Percentiles rank a stretch among this genome's conserved stretches.
Conservation (phyloP, 2,797 vertebrate species). For the Triplophysa yarkandensis region DNA sequence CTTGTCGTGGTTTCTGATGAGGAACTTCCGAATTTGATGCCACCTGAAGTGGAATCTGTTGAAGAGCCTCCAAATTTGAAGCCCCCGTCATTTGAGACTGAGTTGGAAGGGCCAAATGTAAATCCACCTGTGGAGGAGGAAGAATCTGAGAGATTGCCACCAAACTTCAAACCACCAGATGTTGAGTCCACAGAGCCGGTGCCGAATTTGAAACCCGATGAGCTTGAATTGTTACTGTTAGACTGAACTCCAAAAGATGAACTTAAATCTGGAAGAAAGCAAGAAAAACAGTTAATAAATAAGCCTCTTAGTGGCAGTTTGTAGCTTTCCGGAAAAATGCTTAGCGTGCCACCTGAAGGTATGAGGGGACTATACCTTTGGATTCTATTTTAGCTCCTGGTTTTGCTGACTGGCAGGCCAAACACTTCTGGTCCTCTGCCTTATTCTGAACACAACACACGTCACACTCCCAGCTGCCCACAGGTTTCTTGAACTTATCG, state of each 20-base stretch:
- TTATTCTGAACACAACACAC: slow-evolving; percentile 85
- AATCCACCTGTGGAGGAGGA: slow-evolving; percentile 66
- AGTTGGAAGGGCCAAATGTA: slow-evolving; percentile 73
- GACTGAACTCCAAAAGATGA: slow-evolving; percentile 73
- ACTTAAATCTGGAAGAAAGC: slow-evolving; percentile 68
- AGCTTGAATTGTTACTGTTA: slow-evolving; percentile 69
- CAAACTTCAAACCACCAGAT: slow-evolving; percentile 77
- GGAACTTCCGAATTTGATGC: background rate
- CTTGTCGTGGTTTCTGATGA: slow-evolving; percentile 13
- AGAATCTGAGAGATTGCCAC: slow-evolving; percentile 67
- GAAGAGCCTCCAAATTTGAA: slow-evolving; percentile 64
- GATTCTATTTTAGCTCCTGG: slow-evolving; percentile 82
- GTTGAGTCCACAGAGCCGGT: slow-evolving; percentile 62
- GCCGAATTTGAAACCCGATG: slow-evolving; percentile 84
- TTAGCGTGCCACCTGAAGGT: background rate
- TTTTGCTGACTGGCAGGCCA: slow-evolving; percentile 82
- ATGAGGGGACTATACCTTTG: slow-evolving; percentile 80
- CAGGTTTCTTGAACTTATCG: slow-evolving; percentile 90
- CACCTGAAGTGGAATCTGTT: background rate
- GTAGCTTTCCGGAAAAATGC: background rate
- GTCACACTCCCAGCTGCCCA: slow-evolving; percentile 90
- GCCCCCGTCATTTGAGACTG: slow-evolving; percentile 63
- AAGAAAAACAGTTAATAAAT: background rate
- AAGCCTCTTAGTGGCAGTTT: background rate
- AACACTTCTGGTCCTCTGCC: slow-evolving; percentile 78